Percentiles rank a stretch among this genome's conserved stretches.
Evolutionary conservation across 1,140 invertebrate species (phyloP).

Genomic region (Magallana gigas): DNA sequence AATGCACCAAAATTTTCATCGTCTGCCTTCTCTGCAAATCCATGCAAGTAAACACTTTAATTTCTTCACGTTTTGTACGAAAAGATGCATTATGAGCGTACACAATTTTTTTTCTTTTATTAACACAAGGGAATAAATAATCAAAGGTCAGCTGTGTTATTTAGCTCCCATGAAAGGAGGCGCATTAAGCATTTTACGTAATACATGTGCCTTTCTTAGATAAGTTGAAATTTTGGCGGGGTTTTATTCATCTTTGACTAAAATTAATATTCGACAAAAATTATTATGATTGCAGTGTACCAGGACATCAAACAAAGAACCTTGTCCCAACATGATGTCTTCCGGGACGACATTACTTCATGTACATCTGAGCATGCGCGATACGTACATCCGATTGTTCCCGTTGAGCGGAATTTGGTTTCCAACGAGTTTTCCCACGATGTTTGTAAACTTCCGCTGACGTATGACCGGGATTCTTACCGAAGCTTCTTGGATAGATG

Average conservation of each 20-base stretch:
- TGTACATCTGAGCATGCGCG: conserved; percentile 27
- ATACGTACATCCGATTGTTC: conserved; percentile 2
- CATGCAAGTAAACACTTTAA: not conserved
- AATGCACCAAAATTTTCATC: no score
- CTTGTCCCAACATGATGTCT: conserved; percentile 31
- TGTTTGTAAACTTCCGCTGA: conserved; percentile 12
- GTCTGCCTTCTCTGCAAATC: conserved; percentile 4
- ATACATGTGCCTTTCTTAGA: no score
- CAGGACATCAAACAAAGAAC: conserved; percentile 43
- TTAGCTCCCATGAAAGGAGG: no score
- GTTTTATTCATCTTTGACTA: not conserved
- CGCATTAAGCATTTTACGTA: no score
- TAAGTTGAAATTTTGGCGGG: not conserved
- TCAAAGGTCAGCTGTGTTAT: no score
- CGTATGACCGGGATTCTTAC: not conserved
- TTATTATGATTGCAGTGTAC: conserved; percentile 1
- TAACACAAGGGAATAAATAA: no score
- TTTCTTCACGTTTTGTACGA: no score
- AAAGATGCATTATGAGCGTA: no score
- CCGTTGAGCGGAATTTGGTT: not conserved
- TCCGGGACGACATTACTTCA: conserved; percentile 30
- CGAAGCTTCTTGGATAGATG: not conserved
- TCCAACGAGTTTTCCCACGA: not conserved
- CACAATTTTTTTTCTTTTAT: no score
- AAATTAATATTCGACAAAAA: not conserved